A percentile compares a stretch with the other conserved stretches of the same genome.
Evolutionary conservation across 1,140 invertebrate genomes (phyloP).

Genomic region (Achatina immaculata): DNA sequence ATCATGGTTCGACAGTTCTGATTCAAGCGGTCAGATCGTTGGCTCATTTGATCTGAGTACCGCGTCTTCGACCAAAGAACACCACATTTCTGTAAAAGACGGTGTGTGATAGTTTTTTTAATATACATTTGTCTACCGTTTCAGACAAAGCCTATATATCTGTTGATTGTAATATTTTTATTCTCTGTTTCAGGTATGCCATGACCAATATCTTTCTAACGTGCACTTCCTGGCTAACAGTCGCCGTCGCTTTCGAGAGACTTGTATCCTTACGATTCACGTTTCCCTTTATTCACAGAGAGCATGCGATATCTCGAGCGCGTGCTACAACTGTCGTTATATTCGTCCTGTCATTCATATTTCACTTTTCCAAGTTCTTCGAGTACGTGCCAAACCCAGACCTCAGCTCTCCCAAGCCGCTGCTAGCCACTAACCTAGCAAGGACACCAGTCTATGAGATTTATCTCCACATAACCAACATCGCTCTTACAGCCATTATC

Average conservation of each 20-base stretch:
- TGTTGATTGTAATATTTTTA: too few relatives aligned
- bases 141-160: background rate
- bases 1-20: too few relatives aligned
- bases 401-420: conserved; percentile 72
- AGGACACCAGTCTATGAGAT: conserved; percentile 78
- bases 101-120: too few relatives aligned
- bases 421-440: conserved; percentile 79
- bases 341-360: conserved; percentile 83
- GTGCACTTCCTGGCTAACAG: conserved; percentile 91
- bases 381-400: conserved; percentile 59
- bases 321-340: conserved; percentile 86
- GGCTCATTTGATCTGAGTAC: too few relatives aligned
- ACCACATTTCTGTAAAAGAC: too few relatives aligned
- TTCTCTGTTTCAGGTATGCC: conserved; percentile 76
- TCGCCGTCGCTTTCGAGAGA: conserved; percentile 92
- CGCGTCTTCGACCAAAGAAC: too few relatives aligned
- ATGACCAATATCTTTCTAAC: conserved; percentile 87
- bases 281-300: conserved; percentile 82
- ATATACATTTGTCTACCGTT: too few relatives aligned
- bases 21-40: too few relatives aligned
- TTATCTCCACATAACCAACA: conserved; percentile 47
- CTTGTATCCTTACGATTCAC: conserved; percentile 96
- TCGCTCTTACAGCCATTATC: conserved; percentile 80
- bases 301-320: conserved; percentile 90
- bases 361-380: conserved; percentile 83